These are phyloP conservation scores for Notarius lentiginosus DNA, from an alignment of 2,113 vertebrate genomes.

Conservation along the genomic window DNA sequence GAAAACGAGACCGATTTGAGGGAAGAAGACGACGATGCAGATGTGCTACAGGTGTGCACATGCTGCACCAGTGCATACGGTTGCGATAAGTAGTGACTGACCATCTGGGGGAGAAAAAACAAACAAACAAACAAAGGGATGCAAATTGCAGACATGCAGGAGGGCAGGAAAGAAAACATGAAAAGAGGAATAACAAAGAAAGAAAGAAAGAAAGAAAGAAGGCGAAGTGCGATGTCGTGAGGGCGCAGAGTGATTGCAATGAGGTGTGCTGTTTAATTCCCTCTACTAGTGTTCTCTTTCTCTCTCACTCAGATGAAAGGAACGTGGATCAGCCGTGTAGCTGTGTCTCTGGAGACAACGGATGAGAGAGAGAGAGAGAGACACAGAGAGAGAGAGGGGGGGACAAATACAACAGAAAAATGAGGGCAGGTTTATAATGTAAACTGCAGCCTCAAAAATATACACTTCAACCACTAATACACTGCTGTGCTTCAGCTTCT, in stretches of 20 bases:
- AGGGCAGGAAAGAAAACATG: neutral
- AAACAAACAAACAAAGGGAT: neutral
- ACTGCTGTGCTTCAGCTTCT: neutral
- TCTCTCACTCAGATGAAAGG: slow-evolving; percentile 21
- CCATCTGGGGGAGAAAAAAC: neutral
- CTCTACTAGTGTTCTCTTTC: slow-evolving; percentile 13
- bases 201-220: slow-evolving; percentile 18
- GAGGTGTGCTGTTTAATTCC: slow-evolving; percentile 27
- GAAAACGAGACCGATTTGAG: neutral
- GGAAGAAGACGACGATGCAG: neutral
- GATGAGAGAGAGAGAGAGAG: neutral
- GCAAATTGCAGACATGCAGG: neutral
- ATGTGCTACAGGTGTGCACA: neutral
- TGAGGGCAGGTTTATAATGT: neutral
- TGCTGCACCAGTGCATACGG: neutral
- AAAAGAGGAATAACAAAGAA: neutral
- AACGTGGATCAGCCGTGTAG: slow-evolving; percentile 34
- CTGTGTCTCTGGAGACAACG: slow-evolving; percentile 25
- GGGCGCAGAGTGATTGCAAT: neutral
- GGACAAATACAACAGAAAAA: slow-evolving; percentile 39
- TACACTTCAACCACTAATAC: neutral
- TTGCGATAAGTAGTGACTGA: neutral
- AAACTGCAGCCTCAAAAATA: neutral
- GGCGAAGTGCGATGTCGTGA: neutral
- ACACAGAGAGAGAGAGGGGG: neutral